Evolutionary conservation across 2,113 vertebrate species (phyloP), one percentile per base, ranked within the genome.

Genomic region (Turnix velox): DNA sequence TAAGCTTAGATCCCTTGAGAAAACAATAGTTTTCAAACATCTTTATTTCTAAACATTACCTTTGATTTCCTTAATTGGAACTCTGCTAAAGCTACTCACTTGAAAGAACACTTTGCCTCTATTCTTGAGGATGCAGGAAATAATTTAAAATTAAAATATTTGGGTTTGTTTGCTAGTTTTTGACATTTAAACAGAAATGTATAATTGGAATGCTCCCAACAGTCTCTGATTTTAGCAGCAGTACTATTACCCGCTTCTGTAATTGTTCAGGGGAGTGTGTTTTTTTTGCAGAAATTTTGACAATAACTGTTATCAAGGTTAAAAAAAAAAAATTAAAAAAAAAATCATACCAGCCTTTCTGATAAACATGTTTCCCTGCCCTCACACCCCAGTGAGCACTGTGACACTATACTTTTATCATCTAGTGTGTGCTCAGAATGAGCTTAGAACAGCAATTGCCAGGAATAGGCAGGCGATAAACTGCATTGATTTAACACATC

Each of bases 401-500:
- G 97, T 98, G 98, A 98, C 97, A 98, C 96, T 84, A 84, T 94
- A 97, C 97, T 98, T 98, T 97, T 97, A 98, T 98, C 98, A 98
- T 98, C 97, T 89, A 68, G 97, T 87, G 96, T 98, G 97, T 98
- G 98, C 97, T 98, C 97, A 95, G 97, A 98, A 98, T 98, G 97
- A 98, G 97, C 97, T 98, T 97, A 98, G 98, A 97, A 96, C 97
- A 98, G 98, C 98, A 98, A 98, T 98, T 98, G 98, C 98, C 81
- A 92, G 97, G 97, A 97, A 98, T 97, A 98, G 98, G 97, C 98
- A 98, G 98, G 98, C 97, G 98, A 98, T 98, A 98, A 98, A 98
- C 97, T 95, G 97, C 98, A 98, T 98, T 98, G 98, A 98, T 98
- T 98, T 98, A 98, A 98, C 98, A 98, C 98, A 98, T 98, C 98